Base-by-base conservation (phyloP, 2,113 vertebrate genomes). In the Eudorcas thomsonii region DNA sequence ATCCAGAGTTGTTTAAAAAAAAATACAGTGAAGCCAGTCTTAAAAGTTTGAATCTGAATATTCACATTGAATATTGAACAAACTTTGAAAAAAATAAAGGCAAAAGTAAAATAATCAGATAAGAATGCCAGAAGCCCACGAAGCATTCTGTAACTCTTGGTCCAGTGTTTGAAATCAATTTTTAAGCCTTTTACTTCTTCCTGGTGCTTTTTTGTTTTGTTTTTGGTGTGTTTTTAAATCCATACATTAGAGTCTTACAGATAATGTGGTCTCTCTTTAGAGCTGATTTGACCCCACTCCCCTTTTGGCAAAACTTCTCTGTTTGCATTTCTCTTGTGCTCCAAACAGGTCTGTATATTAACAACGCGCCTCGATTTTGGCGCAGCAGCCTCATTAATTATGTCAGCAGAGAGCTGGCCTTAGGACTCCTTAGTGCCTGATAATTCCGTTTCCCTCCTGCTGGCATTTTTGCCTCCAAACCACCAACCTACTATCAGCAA, bases 271-370 rank as follows among this genome's bases (percentile, higher is more conserved):
- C 93, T 96, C 21, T 88, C 16, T 45, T 43, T 57, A 23, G 83
- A 80, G 89, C 19, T 39, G 52, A 43, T 57, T 45, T 45, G 74
- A 50, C 48, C 90, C 26, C 28, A 59, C 45, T 50, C 52, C 17
- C 33, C 98, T 91, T 84, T 92, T 98, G 98, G 97, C 97, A 98
- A 98, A 94, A 85, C 90, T 94, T 97, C 96, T 96, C 96, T 97
- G 97, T 96, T 97, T 97, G 98, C 97, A 90, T 57, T 90, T 81
- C 94, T 45, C 67, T 48, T 81, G 82, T 78, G 83, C 77, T 98
- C 55, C 88, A 90, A 94, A 54, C 92, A 96, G 96, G n/a, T 91
- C 0, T 21, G 97, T 87, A 96, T 95, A 95, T 86, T 93, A 97
- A 93, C 96, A 93, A 94, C 96, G 33, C 33, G 78, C 91, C 96